These are phyloP conservation scores for Monochamus saltuarius DNA, from an alignment of 1,140 invertebrate species.

Conservation along the genomic window DNA sequence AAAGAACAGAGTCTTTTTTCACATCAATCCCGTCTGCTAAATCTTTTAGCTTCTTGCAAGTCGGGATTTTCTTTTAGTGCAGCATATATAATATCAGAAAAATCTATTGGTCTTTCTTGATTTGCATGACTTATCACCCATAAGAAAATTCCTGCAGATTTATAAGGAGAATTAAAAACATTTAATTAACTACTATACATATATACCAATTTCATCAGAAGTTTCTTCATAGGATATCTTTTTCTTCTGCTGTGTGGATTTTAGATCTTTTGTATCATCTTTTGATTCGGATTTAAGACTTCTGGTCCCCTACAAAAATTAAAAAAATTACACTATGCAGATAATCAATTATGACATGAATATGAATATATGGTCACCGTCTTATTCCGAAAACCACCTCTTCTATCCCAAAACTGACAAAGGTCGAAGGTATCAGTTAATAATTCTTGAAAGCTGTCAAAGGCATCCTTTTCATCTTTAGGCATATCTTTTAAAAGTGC, in stretches of 20 bases:
- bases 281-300: not conserved
- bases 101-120: not conserved
- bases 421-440: conserved; percentile 29
- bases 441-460: conserved; percentile 28
- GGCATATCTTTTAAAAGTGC: conserved; percentile 22
- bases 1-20: not conserved
- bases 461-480: conserved; percentile 28
- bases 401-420: conserved; percentile 40
- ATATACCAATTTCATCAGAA: not conserved
- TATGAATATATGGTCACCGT: not conserved
- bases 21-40: not conserved
- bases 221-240: not conserved
- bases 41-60: not conserved
- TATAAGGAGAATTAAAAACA: not conserved
- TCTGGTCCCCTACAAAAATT: not conserved
- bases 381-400: conserved; percentile 10
- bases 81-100: not conserved
- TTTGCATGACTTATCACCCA: not conserved
- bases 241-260: not conserved
- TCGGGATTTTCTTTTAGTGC: not conserved
- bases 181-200: too few relatives aligned
- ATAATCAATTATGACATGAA: not conserved
- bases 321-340: not conserved
- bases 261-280: not conserved
- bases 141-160: not conserved